Conservation (phyloP, 1,140 invertebrate genomes). For the Eciton burchellii region DNA sequence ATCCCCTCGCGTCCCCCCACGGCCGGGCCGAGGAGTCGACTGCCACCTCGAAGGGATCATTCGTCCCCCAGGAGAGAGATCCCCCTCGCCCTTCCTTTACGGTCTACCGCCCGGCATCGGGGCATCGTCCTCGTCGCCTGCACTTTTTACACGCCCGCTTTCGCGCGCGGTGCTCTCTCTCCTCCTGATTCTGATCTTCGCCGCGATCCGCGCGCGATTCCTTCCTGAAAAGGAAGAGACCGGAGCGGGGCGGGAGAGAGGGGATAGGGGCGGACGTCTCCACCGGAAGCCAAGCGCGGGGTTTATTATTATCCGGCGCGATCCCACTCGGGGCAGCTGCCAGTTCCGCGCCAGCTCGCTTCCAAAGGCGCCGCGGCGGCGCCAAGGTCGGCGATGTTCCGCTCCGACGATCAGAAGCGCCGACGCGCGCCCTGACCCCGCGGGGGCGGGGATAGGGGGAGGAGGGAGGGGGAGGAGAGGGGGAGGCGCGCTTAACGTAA, state of each 20-base stretch:
- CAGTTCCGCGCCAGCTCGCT: conserved; percentile 71
- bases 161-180: background rate
- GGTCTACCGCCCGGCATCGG: background rate
- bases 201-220: background rate
- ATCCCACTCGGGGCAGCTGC: conserved; percentile 67
- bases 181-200: background rate
- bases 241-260: too few species aligned
- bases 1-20: background rate
- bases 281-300: conserved; percentile 65
- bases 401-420: conserved; percentile 68
- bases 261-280: conserved; percentile 36
- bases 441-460: background rate
- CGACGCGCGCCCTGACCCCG: conserved; percentile 29
- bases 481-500: conserved; percentile 38
- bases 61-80: conserved; percentile 35
- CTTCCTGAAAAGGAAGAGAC: conserved; percentile 57
- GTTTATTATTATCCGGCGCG: conserved; percentile 72
- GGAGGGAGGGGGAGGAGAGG: background rate
- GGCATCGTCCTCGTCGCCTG: conserved; percentile 8
- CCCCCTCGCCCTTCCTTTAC: conserved; percentile 17
- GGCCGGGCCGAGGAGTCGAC: background rate
- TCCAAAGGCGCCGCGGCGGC: conserved; percentile 64
- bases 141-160: conserved; percentile 3
- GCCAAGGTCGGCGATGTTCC: conserved; percentile 68
- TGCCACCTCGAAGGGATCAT: conserved; percentile 25